Evolutionary conservation across 2,113 vertebrate genomes (phyloP).

Genomic region (Clarias batrachus): DNA sequence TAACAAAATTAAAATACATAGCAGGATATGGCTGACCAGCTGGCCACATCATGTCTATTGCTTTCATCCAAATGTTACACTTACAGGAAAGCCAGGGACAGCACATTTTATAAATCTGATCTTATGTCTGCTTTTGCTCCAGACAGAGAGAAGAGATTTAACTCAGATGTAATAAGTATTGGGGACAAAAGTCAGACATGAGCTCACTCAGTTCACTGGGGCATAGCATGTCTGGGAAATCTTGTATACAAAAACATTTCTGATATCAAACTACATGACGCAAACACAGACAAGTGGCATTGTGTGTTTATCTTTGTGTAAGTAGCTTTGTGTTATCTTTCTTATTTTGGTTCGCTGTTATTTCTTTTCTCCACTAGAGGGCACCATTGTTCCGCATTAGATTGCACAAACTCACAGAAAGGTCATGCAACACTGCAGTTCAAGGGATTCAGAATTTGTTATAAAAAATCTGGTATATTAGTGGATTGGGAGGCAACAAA

Average conservation of each 20-base stretch:
- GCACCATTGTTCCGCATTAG: constrained; percentile 33
- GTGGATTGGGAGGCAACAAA: background rate
- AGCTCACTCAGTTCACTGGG: constrained; percentile 1
- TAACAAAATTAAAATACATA: background rate
- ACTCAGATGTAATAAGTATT: background rate
- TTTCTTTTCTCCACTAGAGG: constrained; percentile 46
- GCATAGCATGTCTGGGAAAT: background rate
- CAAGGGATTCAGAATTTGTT: background rate
- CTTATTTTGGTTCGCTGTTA: background rate
- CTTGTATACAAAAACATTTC: too few relatives aligned
- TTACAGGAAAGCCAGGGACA: background rate
- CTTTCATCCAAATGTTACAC: background rate
- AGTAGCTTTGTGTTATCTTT: background rate
- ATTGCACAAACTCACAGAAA: background rate
- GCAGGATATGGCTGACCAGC: background rate
- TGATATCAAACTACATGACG: background rate
- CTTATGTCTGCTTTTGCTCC: background rate
- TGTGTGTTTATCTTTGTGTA: background rate
- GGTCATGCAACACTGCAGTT: background rate
- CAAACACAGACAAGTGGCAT: background rate
- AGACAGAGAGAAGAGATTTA: background rate
- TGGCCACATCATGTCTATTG: background rate
- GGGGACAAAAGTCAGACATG: constrained; percentile 26
- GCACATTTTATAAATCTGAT: background rate
- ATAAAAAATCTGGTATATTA: background rate